Conservation (phyloP, 2,888 invertebrate species). For the Caenorhabditis virilis region DNA sequence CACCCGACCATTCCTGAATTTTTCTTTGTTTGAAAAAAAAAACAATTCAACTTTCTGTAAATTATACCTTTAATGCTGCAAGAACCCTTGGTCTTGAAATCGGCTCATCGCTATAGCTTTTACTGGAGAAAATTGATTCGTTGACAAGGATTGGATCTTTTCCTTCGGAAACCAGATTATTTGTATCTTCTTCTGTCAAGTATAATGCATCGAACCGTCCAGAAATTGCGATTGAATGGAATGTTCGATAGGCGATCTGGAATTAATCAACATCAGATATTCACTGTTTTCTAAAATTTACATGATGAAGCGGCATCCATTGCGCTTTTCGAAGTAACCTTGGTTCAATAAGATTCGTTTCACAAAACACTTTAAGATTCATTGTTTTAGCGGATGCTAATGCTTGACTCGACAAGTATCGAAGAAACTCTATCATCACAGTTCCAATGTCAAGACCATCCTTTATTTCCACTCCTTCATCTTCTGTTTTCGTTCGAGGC, state of each 20-base stretch:
- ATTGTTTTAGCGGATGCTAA: constrained; percentile 13
- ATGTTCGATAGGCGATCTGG: constrained; percentile 52
- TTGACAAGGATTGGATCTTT: constrained; percentile 41
- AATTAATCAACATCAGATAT: not conserved
- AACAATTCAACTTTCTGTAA: not conserved
- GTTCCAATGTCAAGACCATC: constrained; percentile 14
- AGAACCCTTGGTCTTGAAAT: constrained; percentile 17
- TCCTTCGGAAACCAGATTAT: constrained; percentile 14
- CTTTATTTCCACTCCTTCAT: not conserved
- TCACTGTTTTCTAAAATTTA: not conserved
- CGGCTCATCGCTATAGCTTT: constrained; percentile 29
- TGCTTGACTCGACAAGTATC: constrained; percentile 31
- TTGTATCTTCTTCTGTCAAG: constrained; percentile 4
- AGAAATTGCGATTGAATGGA: constrained; percentile 45
- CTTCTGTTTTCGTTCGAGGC: too few relatives aligned
- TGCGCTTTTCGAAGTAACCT: constrained; percentile 6
- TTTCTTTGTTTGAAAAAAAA: too few relatives aligned
- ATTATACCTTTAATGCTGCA: constrained; percentile 32
- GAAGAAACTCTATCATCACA: constrained; percentile 29
- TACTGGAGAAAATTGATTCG: constrained; percentile 28
- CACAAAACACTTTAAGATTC: constrained; percentile 22
- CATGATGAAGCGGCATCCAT: constrained; percentile 32
- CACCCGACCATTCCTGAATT: constrained; percentile 44
- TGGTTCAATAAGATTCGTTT: constrained; percentile 10
- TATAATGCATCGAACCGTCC: constrained; percentile 45